Percentiles rank a stretch among this genome's conserved stretches.
Conservation (phyloP, 2,888 invertebrate species). For the Eristalis pertinax region DNA sequence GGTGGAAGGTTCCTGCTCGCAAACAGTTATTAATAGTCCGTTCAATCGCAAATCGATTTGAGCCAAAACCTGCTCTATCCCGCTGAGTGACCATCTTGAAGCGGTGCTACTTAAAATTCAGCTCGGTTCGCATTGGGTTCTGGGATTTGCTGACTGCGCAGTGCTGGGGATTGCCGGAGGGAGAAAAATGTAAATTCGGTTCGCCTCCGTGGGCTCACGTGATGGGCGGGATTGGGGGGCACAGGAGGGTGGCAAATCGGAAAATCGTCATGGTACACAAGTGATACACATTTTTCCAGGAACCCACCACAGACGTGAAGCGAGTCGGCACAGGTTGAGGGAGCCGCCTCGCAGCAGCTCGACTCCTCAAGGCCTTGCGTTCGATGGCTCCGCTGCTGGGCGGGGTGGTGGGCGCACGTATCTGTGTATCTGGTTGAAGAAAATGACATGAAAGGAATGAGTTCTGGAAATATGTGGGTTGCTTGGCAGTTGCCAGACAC, state of each 20-base stretch:
- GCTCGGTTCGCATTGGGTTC: constrained; percentile 13
- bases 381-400: not conserved
- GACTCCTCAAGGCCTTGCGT: not conserved
- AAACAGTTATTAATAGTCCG: constrained; percentile 71
- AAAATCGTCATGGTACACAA: constrained; percentile 69
- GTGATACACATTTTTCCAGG: constrained; percentile 68
- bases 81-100: constrained; percentile 36
- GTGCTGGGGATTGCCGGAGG: not conserved
- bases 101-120: constrained; percentile 62
- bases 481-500: constrained; percentile 4
- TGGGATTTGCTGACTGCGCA: not conserved
- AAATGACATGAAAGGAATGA: constrained; percentile 38
- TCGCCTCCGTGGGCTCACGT: not conserved
- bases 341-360: not conserved
- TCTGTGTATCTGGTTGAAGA: constrained; percentile 36
- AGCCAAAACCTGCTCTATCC: constrained; percentile 51
- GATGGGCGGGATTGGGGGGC: constrained; percentile 18
- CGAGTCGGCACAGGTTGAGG: constrained; percentile 6
- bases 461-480: constrained; percentile 59
- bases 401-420: not conserved
- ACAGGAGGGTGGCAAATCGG: constrained; percentile 52
- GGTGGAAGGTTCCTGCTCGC: constrained; percentile 43
- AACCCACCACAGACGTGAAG: too few relatives aligned
- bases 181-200: constrained; percentile 57
- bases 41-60: constrained; percentile 70